Evolutionary conservation across 2,888 invertebrate species (phyloP).

Genomic region (Timema podura): DNA sequence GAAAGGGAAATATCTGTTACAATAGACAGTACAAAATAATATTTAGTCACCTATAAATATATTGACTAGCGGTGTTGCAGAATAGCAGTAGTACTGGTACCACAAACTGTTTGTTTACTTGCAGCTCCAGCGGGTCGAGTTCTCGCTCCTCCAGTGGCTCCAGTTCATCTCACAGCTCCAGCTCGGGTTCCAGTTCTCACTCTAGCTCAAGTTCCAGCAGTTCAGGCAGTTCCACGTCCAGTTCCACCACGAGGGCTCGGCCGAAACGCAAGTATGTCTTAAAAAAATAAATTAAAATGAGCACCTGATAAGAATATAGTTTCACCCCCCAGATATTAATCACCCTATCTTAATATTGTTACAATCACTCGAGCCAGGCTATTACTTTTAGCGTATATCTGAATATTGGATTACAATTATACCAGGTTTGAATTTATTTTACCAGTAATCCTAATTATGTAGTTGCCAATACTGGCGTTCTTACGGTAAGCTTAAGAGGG

Average conservation of each 20-base stretch:
- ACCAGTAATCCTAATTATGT: no score
- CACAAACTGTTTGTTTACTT: conserved; percentile 27
- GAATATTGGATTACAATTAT: no score
- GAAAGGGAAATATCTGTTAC: background rate
- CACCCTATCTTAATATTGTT: no score
- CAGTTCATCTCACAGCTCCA: conserved; percentile 49
- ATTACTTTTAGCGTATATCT: no score
- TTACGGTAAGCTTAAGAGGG: no score
- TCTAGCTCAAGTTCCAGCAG: conserved; percentile 77
- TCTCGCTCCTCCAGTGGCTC: conserved; percentile 51
- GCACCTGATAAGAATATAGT: no score
- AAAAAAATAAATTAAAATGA: no score
- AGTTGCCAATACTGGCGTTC: no score
- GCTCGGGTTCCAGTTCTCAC: conserved; percentile 63
- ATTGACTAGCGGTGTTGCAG: background rate
- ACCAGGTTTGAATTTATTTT: no score
- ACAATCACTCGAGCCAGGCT: no score
- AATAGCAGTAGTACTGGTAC: conserved; percentile 46
- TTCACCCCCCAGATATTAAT: no score
- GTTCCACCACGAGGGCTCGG: conserved; percentile 59
- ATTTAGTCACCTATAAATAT: background rate
- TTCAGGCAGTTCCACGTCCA: conserved; percentile 56
- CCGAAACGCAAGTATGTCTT: conserved; percentile 58
- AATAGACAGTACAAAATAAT: background rate
- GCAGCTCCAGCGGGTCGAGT: conserved; percentile 66